Evolutionary conservation across 2,113 vertebrate genomes (phyloP), one percentile per base, ranked within the genome.

Genomic region (Mirza zaza): DNA sequence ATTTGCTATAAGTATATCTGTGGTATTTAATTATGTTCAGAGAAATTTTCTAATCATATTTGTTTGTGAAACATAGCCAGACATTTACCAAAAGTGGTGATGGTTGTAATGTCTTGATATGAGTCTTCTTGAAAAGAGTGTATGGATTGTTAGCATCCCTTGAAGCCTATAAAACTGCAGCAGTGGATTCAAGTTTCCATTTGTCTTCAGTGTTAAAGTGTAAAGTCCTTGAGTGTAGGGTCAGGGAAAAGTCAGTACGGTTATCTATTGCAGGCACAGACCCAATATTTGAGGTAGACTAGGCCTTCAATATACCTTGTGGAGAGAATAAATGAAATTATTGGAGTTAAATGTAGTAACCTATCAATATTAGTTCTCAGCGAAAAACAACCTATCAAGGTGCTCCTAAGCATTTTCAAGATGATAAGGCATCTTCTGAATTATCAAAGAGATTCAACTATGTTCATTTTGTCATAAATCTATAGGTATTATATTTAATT

Each of bases 41-140:
- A 77, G 50, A 88, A 75, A 67, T 95, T 75, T 59, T 81, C 84
- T 87, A 65, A 87, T 94, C 18, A 84, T 12, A 83, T 12, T 95
- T 96, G 42, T 39, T 75, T 80, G 48, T 71, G 71, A 87, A 95
- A 59, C 34, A 45, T 45, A 48, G 23, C 9, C 50, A 76, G 25
- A 5, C 50, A 55, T 59, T 92, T 87, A 57, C 59, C 63, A 81
- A 81, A 96, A 75, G 50, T 18, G 0, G 10, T 42, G 32, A 55
- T 89, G 42, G 23, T 88, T 84, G 36, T 29, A 20, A 88, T 50
- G 13, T 42, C 61, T 70, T 50, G 73, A 23, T 81, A 34, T 75
- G 50, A 76, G n/a, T 67, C 52, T 42, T 83, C 45, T 63, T 50
- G n/a, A 45, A 48, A 8, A 48, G 36, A 2, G 20, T 29, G 0